Evolutionary conservation across 1,140 invertebrate genomes (phyloP).

Genomic region (Drosophila albomicans): DNA sequence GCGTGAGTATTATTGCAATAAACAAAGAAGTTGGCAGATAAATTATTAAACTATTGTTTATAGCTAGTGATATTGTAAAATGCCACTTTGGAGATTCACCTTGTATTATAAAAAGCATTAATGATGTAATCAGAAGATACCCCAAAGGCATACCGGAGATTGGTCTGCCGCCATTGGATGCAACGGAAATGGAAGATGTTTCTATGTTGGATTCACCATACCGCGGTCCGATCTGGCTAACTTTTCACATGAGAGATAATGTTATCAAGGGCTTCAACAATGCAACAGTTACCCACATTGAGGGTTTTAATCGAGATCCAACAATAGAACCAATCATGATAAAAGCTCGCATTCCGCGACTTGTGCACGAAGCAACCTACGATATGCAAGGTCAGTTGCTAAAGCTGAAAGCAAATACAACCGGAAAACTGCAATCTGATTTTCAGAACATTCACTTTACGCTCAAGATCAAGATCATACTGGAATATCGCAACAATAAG

Average conservation of each 20-base stretch:
- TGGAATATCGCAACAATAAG: slow-evolving; percentile 56
- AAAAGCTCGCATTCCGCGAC: slow-evolving; percentile 27
- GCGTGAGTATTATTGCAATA: slow-evolving; percentile 28
- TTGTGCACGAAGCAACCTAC: slow-evolving; percentile 24
- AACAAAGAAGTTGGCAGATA: background rate
- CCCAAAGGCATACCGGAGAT: slow-evolving; percentile 65
- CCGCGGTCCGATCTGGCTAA: slow-evolving; percentile 48
- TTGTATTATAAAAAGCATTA: slow-evolving; percentile 52
- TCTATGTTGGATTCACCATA: slow-evolving; percentile 18
- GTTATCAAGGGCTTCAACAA: slow-evolving; percentile 43
- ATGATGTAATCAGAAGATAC: slow-evolving; percentile 48
- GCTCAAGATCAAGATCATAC: slow-evolving; percentile 48
- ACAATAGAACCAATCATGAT: slow-evolving; percentile 22
- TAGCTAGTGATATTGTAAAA: slow-evolving; percentile 57
- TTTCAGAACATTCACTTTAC: slow-evolving; percentile 53
- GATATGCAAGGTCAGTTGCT: slow-evolving; percentile 34
- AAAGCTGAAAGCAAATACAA: slow-evolving; percentile 48
- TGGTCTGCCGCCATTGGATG: slow-evolving; percentile 50
- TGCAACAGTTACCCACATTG: slow-evolving; percentile 50
- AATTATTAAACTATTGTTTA: slow-evolving; percentile 11
- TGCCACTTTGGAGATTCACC: slow-evolving; percentile 52
- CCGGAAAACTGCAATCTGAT: slow-evolving; percentile 46
- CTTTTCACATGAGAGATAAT: slow-evolving; percentile 40
- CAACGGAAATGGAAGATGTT: background rate
- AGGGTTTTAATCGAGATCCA: slow-evolving; percentile 55